Conservation (phyloP, 1,140 invertebrate genomes). For the Zaprionus nigranus region DNA sequence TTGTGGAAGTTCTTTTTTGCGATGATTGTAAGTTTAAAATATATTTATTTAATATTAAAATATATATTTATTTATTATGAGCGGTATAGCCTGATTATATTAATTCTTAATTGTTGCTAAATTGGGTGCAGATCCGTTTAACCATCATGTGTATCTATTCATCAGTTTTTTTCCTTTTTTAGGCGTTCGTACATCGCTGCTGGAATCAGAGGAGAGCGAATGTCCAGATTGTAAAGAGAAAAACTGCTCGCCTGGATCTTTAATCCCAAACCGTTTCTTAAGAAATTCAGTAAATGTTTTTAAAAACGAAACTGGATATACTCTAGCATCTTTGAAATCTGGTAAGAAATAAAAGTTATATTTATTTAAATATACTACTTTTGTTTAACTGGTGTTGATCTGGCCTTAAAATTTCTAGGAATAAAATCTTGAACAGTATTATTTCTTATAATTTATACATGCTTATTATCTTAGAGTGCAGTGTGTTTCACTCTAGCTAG, state of each 20-base stretch:
- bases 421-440: too few species aligned
- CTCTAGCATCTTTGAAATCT: conserved; percentile 62
- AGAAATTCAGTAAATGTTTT: conserved; percentile 94
- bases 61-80: not conserved
- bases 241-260: conserved; percentile 95
- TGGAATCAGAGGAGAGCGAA: conserved; percentile 97
- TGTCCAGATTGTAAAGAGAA: conserved; percentile 97
- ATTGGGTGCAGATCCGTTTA: not conserved
- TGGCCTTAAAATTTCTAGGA: too few species aligned
- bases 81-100: not conserved
- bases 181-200: conserved; percentile 94
- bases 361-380: not conserved
- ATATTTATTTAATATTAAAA: not conserved
- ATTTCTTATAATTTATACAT: too few species aligned
- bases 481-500: too few species aligned
- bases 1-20: conserved; percentile 99
- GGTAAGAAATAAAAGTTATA: conserved; percentile 33
- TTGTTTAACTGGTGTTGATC: too few species aligned
- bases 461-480: too few species aligned
- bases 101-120: not conserved
- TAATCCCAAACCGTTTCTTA: conserved; percentile 96
- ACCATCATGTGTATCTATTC: conserved; percentile 24
- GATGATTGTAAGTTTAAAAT: conserved; percentile 94
- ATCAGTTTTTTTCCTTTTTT: conserved; percentile 28
- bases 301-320: conserved; percentile 95